These are phyloP conservation scores for Eumerus sabulonum DNA, from an alignment of 2,888 invertebrate genomes.

Conservation along the genomic window DNA sequence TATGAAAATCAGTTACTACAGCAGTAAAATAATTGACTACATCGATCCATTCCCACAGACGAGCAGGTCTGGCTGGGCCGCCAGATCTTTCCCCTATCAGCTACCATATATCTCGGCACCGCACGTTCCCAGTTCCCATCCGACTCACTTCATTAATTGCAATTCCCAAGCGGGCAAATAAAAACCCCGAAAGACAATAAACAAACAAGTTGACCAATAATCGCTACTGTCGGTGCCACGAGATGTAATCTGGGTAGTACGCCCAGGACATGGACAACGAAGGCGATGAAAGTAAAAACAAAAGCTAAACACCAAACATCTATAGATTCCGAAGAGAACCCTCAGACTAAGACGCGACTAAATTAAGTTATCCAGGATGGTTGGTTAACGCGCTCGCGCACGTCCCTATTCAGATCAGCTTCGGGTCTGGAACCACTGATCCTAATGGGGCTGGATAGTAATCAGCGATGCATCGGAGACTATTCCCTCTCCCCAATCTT, in stretches of 20 bases:
- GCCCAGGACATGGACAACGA: background rate
- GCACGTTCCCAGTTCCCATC: constrained; percentile 66
- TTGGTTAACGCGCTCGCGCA: constrained; percentile 53
- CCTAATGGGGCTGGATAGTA: constrained; percentile 56
- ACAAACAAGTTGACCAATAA: constrained; percentile 63
- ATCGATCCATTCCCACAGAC: constrained; percentile 47
- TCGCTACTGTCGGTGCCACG: constrained; percentile 63
- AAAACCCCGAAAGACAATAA: constrained; percentile 48
- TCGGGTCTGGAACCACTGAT: constrained; percentile 5
- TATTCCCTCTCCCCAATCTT: constrained; percentile 25
- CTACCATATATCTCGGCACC: constrained; percentile 25
- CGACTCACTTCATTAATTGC: constrained; percentile 61
- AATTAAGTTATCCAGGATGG: constrained; percentile 71
- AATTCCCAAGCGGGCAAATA: constrained; percentile 40
- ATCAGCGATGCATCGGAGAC: constrained; percentile 60
- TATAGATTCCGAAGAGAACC: background rate
- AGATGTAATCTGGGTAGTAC: constrained; percentile 52
- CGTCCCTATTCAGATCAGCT: constrained; percentile 37
- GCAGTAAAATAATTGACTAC: constrained; percentile 67
- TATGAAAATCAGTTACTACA: constrained; percentile 56
- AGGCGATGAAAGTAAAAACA: too few species aligned
- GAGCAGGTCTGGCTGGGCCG: background rate
- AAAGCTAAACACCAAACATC: background rate
- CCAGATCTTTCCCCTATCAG: constrained; percentile 11
- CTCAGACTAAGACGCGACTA: constrained; percentile 51